phyloP scores from a whole-genome alignment of 2,888 invertebrate genomes.

The Cephus nigrinus region DNA sequence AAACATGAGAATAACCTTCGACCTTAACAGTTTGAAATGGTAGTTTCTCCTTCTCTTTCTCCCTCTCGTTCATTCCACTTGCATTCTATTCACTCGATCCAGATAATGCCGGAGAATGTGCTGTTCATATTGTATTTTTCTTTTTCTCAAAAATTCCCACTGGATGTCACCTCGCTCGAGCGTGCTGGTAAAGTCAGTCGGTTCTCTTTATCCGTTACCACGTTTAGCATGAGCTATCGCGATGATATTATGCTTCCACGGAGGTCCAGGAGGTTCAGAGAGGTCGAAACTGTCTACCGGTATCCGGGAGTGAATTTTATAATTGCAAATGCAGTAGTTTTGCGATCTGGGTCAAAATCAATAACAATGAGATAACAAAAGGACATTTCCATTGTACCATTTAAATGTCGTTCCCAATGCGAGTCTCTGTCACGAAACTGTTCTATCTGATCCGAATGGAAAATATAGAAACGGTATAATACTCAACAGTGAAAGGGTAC shows the following conservation, averaged over 20 bases:
- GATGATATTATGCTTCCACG: constrained; percentile 25
- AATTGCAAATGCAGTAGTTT: constrained; percentile 36
- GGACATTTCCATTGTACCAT: constrained; percentile 20
- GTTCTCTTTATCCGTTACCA: not conserved
- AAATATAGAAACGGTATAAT: not conserved
- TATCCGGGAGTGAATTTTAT: constrained; percentile 18
- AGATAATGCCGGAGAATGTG: not conserved
- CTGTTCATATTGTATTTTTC: not conserved
- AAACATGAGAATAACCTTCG: not conserved
- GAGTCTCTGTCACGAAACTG: constrained; percentile 28
- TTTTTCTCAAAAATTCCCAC: not conserved
- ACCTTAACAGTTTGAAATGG: not conserved
- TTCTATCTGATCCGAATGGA: not conserved
- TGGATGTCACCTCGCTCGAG: not conserved
- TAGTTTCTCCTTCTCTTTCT: not conserved
- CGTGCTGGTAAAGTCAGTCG: not conserved
- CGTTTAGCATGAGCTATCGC: constrained; percentile 17
- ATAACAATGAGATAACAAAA: not conserved
- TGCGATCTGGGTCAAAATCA: not conserved
- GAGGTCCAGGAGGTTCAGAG: constrained; percentile 9
- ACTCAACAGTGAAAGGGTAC: not conserved
- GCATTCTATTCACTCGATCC: not conserved
- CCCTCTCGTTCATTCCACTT: not conserved
- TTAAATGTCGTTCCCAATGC: constrained; percentile 32
- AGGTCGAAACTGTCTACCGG: not conserved